Base-by-base conservation (phyloP, 1,140 invertebrate genomes). In the Brachionus rotundiformis region DNA sequence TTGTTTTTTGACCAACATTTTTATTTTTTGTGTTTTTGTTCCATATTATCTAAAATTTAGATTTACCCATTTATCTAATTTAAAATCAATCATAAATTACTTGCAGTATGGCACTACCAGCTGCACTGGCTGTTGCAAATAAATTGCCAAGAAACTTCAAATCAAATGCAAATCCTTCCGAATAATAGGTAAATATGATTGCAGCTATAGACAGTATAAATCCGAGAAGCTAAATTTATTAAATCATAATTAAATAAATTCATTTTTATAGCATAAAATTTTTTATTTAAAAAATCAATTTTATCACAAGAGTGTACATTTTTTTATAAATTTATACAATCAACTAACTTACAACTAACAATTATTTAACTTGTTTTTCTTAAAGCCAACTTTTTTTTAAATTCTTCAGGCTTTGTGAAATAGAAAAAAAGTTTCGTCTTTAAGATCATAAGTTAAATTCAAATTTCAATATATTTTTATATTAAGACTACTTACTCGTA, bases 141-240 rank as follows among this genome's bases (percentile, higher is more conserved):
- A 54, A 16, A 31, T 79, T 79, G 0, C 76, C 76, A 29, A 79
- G 27, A 63, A 79, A 59, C 16, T 63, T 59, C 11, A 79, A 41
- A 41, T 79, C 36, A 59, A 79, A 79, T 31, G 76, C 47, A 41
- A 79, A 79, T 19, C 76, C 76, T 10, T 79, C 76, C 4, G 76
- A 79, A 79, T 79, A 79, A 39, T 79, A 79, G n/a, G 76, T 79
- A 27, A 79, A 79, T 59, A 79, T 79, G 1, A 79, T 59, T 39
- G 76, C 29, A 4, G 76, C 76, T 25, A 79, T 63, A 19, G 76
- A 59, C 33, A 79, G 19, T 13, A 79, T 79, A 29, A 79, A 63
- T 54, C 76, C 76, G 13, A 79, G 31, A 23, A 79, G 27, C 76
- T 79, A 59, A 16, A 79, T 59, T 16, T 16, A 23, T 19, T 13